Conservation (phyloP, 2,113 vertebrate species). For the Centropus unirufus region DNA sequence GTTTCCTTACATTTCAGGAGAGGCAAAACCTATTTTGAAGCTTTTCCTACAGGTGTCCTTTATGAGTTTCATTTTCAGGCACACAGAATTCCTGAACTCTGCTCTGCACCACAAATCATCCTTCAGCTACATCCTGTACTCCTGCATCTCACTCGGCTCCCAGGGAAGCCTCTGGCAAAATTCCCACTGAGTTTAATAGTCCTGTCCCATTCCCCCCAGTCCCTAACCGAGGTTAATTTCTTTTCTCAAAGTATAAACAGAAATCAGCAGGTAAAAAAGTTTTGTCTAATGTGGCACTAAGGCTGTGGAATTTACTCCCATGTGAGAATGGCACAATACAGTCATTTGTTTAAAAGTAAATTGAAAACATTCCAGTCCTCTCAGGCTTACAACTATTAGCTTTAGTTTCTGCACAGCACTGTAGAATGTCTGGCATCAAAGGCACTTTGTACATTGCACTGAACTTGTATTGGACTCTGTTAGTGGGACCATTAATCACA, state of each 20-base stretch:
- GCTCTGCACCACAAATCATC: not conserved
- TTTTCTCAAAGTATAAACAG: slow-evolving; percentile 47
- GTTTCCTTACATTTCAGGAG: not conserved
- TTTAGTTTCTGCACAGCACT: slow-evolving; percentile 61
- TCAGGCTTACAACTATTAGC: slow-evolving; percentile 46
- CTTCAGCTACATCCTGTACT: not conserved
- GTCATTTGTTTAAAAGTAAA: slow-evolving; percentile 67
- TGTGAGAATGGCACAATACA: slow-evolving; percentile 65
- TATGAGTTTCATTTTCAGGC: not conserved
- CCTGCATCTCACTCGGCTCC: not conserved
- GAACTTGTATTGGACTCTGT: slow-evolving; percentile 42
- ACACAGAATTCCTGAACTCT: not conserved
- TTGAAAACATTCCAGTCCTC: slow-evolving; percentile 69
- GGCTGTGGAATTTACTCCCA: slow-evolving; percentile 63
- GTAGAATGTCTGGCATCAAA: slow-evolving; percentile 70
- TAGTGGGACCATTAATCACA: slow-evolving; percentile 61
- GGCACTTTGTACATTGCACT: slow-evolving; percentile 60
- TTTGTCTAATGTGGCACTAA: slow-evolving; percentile 29
- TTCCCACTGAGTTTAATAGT: not conserved
- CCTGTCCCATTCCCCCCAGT: not conserved
- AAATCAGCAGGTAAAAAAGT: slow-evolving; percentile 61
- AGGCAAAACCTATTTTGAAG: not conserved
- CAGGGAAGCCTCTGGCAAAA: slow-evolving; percentile 12
- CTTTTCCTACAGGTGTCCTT: slow-evolving; percentile 1
- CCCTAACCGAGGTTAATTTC: slow-evolving; percentile 21